Percentiles rank a stretch among this genome's conserved stretches.
These are phyloP conservation scores for Gadus macrocephalus DNA, from an alignment of 2,113 vertebrate genomes.

Conservation along the genomic window DNA sequence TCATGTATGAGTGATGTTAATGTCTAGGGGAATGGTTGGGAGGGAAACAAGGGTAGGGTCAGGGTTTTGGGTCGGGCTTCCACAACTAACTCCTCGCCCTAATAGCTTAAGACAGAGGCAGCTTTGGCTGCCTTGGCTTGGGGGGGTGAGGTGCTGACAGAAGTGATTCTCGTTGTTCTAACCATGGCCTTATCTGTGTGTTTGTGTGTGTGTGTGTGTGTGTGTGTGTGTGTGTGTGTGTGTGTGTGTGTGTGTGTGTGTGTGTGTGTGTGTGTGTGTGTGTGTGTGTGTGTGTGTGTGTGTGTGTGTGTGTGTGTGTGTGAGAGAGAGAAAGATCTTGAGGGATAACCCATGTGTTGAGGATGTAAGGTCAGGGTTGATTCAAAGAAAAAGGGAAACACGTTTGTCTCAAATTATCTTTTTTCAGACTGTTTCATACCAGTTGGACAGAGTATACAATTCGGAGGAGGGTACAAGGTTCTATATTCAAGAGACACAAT, in stretches of 20 bases:
- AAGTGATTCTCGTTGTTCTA: constrained; percentile 65
- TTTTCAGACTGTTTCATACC: neutral
- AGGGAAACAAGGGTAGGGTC: neutral
- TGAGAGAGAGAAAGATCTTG: neutral
- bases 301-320: constrained; percentile 14
- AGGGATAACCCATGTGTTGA: too few species aligned
- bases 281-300: constrained; percentile 2
- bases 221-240: constrained; percentile 1
- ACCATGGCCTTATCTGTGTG: neutral
- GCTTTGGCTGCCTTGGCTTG: constrained; percentile 72
- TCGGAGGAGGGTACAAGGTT: neutral
- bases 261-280: constrained; percentile 3
- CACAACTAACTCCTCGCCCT: constrained; percentile 41
- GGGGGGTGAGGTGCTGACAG: constrained; percentile 44
- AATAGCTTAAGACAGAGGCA: constrained; percentile 71
- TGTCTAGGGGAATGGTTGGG: constrained; percentile 10
- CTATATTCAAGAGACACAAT: neutral
- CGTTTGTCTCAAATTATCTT: neutral
- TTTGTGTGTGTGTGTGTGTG: constrained; percentile 21
- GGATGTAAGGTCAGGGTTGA: neutral
- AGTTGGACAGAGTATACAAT: neutral
- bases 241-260: neutral
- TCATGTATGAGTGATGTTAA: too few species aligned
- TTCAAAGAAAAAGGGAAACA: neutral
- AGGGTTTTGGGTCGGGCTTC: neutral